These are phyloP conservation scores for Thunnus albacares DNA, from an alignment of 2,797 vertebrate genomes.

Conservation along the genomic window DNA sequence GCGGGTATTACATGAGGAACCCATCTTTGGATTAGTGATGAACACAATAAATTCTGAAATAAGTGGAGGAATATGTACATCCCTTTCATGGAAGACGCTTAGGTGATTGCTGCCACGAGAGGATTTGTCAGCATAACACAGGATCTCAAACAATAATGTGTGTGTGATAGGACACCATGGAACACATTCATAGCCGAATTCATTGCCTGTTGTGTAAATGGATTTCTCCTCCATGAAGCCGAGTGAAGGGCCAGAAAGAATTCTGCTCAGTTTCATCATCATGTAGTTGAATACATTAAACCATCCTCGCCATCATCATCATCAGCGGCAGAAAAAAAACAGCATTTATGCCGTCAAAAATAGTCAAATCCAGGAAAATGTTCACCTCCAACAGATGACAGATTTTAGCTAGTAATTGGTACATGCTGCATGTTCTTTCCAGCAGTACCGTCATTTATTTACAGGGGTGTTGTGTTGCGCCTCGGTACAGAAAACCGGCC, in stretches of 20 bases:
- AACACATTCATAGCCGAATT: conserved; percentile 77
- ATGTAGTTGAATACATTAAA: conserved; percentile 60
- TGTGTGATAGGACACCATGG: conserved; percentile 81
- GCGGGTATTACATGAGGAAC: conserved; percentile 84
- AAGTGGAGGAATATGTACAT: conserved; percentile 85
- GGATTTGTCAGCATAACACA: conserved; percentile 88
- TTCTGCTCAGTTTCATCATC: conserved; percentile 77
- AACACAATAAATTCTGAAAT: conserved; percentile 86
- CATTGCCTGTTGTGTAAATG: conserved; percentile 81
- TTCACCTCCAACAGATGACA: conserved; percentile 45
- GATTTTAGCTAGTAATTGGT: conserved; percentile 53
- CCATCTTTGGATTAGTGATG: conserved; percentile 85
- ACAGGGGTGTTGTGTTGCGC: conserved; percentile 85
- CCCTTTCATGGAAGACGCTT: conserved; percentile 85
- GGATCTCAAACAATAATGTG: conserved; percentile 86
- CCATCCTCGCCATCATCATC: conserved; percentile 44
- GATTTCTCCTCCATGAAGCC: conserved; percentile 78
- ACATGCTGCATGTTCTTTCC: conserved; percentile 62
- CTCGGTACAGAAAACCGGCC: conserved; percentile 78
- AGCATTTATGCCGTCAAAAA: conserved; percentile 14
- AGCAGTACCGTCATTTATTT: conserved; percentile 83
- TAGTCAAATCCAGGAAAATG: conserved; percentile 33
- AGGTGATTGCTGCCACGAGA: conserved; percentile 86
- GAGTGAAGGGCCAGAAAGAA: conserved; percentile 71
- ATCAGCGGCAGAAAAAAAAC: conserved; percentile 36